Evolutionary conservation across 2,797 vertebrate species (phyloP).

Genomic region (Gymnoscopelus braueri): DNA sequence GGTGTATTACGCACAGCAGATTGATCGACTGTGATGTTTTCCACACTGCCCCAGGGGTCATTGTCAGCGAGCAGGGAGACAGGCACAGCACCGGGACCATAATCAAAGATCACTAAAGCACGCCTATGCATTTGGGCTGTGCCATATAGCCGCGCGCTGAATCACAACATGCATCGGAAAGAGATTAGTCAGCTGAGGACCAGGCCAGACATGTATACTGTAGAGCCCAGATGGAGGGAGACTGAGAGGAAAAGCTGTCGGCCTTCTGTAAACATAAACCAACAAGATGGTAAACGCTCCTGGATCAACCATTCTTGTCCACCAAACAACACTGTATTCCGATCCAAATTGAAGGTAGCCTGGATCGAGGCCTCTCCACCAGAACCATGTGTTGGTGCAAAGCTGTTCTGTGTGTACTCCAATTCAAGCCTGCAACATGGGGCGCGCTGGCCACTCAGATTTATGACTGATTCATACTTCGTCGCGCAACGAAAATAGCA

Average conservation of each 20-base stretch:
- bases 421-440: background rate
- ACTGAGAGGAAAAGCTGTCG: conserved; percentile 49
- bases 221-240: conserved; percentile 47
- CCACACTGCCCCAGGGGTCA: conserved; percentile 31
- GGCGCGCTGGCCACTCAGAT: background rate
- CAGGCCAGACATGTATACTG: conserved; percentile 30
- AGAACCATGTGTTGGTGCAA: background rate
- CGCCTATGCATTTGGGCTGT: conserved; percentile 17
- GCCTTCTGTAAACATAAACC: conserved; percentile 50
- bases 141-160: conserved; percentile 21
- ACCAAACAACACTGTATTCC: conserved; percentile 2
- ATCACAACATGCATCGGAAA: conserved; percentile 26
- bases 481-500: too few relatives aligned
- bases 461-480: too few relatives aligned
- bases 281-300: conserved; percentile 28
- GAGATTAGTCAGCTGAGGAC: conserved; percentile 35
- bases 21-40: conserved; percentile 4
- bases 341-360: conserved; percentile 35
- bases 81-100: conserved; percentile 35
- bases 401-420: background rate
- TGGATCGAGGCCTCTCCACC: background rate
- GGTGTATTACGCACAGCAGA: too few relatives aligned
- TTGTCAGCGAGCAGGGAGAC: conserved; percentile 43
- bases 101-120: conserved; percentile 35
- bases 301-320: conserved; percentile 39